These are phyloP conservation scores for Phodopus roborovskii DNA, from an alignment of 2,113 vertebrate species.

Conservation along the genomic window DNA sequence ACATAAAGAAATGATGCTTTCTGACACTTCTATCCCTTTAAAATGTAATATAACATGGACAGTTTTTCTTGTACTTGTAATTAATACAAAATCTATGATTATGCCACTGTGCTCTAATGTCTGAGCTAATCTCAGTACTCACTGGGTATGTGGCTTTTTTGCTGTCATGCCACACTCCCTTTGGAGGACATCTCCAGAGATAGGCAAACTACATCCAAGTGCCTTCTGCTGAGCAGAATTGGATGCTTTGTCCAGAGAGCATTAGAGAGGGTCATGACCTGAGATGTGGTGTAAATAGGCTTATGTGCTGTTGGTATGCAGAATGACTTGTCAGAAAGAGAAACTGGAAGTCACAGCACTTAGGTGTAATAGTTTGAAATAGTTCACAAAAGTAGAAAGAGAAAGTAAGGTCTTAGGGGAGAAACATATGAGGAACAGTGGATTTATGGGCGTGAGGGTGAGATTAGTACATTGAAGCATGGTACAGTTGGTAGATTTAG, in stretches of 20 bases:
- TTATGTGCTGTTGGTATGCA: not conserved
- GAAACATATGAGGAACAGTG: too few relatives aligned
- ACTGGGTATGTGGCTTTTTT: not conserved
- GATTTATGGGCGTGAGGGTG: not conserved
- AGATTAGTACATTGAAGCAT: not conserved
- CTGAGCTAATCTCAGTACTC: not conserved
- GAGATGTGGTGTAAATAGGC: not conserved
- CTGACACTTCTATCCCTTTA: not conserved
- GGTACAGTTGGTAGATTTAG: not conserved
- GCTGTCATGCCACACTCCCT: not conserved
- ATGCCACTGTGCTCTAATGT: not conserved
- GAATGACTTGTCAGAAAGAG: not conserved
- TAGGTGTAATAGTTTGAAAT: not conserved
- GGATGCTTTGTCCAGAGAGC: not conserved
- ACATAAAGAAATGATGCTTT: not conserved
- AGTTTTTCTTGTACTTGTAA: not conserved
- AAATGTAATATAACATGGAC: not conserved
- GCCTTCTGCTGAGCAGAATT: not conserved
- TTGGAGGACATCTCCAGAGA: not conserved
- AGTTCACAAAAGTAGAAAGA: not conserved
- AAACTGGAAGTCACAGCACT: not conserved
- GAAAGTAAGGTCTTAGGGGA: not conserved
- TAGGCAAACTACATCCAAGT: not conserved
- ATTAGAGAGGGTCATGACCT: not conserved
- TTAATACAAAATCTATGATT: not conserved